Evolutionary conservation across 2,113 vertebrate species (phyloP).

Genomic region (Anser cygnoides): DNA sequence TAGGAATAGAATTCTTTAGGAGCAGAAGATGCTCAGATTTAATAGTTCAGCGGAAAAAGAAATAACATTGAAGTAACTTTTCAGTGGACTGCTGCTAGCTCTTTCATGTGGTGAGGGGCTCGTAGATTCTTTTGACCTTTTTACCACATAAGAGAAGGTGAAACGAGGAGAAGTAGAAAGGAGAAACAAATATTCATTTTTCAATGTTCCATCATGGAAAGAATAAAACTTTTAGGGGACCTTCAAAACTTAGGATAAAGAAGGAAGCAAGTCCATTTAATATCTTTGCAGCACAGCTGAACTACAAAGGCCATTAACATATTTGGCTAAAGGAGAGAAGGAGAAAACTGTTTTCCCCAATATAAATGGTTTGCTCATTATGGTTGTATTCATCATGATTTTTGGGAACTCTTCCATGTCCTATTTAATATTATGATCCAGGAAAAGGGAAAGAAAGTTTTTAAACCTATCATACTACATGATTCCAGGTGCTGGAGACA

Average conservation of each 20-base stretch:
- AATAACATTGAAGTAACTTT: not conserved
- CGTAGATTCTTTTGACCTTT: not conserved
- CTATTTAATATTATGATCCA: not conserved
- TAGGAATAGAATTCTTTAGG: not conserved
- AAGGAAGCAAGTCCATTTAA: not conserved
- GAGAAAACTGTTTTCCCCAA: not conserved
- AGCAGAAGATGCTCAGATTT: not conserved
- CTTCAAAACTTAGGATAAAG: not conserved
- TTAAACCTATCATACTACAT: not conserved
- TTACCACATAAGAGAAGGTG: not conserved
- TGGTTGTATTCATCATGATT: not conserved
- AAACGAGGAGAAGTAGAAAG: not conserved
- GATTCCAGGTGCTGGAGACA: constrained; percentile 72
- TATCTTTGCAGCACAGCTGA: not conserved
- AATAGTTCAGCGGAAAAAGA: not conserved
- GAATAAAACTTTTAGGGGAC: not conserved
- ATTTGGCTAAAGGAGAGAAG: not conserved
- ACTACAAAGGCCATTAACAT: not conserved
- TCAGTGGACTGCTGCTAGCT: not conserved
- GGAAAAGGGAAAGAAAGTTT: not conserved
- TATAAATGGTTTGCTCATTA: not conserved
- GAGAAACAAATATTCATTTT: not conserved
- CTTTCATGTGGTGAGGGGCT: not conserved
- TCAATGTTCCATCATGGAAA: not conserved
- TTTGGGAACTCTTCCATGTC: not conserved